Evolutionary conservation across 2,888 invertebrate genomes (phyloP).

Genomic region (Drosophila monieri): DNA sequence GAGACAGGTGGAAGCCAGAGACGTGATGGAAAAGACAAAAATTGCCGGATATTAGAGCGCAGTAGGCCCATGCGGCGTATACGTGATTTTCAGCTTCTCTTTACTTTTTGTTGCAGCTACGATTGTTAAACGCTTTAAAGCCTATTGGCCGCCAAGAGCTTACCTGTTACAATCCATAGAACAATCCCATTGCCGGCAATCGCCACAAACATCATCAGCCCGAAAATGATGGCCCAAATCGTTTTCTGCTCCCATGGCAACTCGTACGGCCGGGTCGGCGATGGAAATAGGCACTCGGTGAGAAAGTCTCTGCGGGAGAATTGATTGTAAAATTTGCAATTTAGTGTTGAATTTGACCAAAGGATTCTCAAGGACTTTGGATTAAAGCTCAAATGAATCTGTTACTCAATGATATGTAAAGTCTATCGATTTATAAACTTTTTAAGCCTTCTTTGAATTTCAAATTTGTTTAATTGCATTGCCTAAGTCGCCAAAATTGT

Average conservation of each 20-base stretch:
- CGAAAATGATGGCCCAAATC: conserved; percentile 90
- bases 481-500: neutral
- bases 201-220: conserved; percentile 91
- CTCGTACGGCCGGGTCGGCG: conserved; percentile 86
- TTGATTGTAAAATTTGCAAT: conserved; percentile 6
- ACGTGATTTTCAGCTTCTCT: conserved; percentile 20
- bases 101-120: neutral
- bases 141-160: conserved; percentile 70
- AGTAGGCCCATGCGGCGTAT: conserved; percentile 32
- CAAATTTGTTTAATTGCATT: neutral
- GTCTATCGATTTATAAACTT: neutral
- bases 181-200: conserved; percentile 95
- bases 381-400: neutral
- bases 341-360: neutral
- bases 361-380: neutral
- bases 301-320: conserved; percentile 85
- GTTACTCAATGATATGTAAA: no score
- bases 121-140: conserved; percentile 18
- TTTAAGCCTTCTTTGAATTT: no score
- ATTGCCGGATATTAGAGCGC: conserved; percentile 43
- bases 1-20: conserved; percentile 5
- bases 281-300: conserved; percentile 86
- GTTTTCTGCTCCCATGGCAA: conserved; percentile 88
- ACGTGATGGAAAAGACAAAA: conserved; percentile 46
- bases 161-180: conserved; percentile 96